phyloP scores from a whole-genome alignment of 2,113 vertebrate genomes.

The Oceanodroma tethys region DNA sequence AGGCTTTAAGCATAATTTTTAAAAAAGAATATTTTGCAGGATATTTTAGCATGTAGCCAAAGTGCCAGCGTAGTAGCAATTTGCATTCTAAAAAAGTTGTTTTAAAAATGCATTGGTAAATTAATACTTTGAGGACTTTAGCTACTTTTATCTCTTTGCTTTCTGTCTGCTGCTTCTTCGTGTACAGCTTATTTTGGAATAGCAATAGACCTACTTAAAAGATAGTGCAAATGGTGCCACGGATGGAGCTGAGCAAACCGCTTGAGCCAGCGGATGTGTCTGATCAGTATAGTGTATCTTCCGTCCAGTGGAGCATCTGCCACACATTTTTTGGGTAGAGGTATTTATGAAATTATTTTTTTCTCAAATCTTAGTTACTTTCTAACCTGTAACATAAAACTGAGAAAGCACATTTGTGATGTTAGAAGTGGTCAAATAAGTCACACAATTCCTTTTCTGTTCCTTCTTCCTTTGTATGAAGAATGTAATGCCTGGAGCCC shows the following conservation, averaged over 20 bases:
- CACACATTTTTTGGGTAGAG: not conserved
- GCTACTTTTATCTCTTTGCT: not conserved
- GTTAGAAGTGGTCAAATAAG: not conserved
- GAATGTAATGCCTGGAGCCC: not conserved
- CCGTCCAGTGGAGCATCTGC: not conserved
- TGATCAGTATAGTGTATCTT: not conserved
- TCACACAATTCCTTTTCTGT: not conserved
- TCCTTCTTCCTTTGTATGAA: not conserved
- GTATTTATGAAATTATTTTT: not conserved
- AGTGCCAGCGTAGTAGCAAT: not conserved
- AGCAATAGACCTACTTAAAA: not conserved
- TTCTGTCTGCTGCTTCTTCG: not conserved
- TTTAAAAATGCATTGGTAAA: not conserved
- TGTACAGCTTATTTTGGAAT: not conserved
- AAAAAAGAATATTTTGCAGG: not conserved
- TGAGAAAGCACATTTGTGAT: not conserved
- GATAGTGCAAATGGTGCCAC: not conserved
- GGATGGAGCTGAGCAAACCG: not conserved
- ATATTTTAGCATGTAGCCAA: not conserved
- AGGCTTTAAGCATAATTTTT: not conserved
- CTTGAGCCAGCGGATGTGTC: not conserved
- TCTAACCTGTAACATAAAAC: not conserved
- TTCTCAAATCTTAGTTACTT: not conserved
- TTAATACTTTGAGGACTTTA: not conserved
- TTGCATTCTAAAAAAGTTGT: not conserved